phyloP scores from a whole-genome alignment of 2,888 invertebrate species.

The Pseudococcus jackbeardsleyi region DNA sequence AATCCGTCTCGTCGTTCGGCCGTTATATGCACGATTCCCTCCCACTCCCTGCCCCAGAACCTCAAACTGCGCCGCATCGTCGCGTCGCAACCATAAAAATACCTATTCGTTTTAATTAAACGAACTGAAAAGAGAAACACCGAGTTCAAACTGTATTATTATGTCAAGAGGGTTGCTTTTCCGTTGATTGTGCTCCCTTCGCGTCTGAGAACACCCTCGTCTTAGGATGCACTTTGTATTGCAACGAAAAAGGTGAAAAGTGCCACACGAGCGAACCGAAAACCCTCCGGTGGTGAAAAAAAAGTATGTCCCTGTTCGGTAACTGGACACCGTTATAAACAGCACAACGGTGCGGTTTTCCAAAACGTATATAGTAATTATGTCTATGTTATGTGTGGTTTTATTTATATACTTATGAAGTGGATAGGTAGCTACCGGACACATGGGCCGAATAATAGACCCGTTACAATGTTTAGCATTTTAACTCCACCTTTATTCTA shows the following conservation, averaged over 20 bases:
- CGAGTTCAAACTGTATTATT: slow-evolving; percentile 33
- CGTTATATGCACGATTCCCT: not conserved
- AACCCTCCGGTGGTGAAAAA: not conserved
- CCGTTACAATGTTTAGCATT: slow-evolving; percentile 25
- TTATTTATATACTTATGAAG: not conserved
- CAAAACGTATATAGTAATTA: slow-evolving; percentile 25
- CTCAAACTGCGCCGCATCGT: not conserved
- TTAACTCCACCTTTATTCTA: slow-evolving; percentile 9
- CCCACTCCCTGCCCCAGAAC: not conserved
- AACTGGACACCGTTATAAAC: not conserved
- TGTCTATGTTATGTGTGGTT: not conserved
- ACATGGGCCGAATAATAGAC: slow-evolving; percentile 1
- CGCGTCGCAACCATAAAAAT: slow-evolving; percentile 22
- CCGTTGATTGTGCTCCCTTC: slow-evolving; percentile 9
- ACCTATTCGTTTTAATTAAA: slow-evolving; percentile 36
- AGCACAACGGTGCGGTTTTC: not conserved
- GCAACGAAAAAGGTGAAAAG: not conserved
- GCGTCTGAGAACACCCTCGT: not conserved
- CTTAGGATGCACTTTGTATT: not conserved
- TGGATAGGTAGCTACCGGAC: not conserved
- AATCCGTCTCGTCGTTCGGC: not conserved
- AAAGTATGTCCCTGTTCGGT: not conserved
- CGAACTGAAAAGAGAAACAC: slow-evolving; percentile 23
- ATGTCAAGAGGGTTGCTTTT: slow-evolving; percentile 36
- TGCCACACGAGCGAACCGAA: slow-evolving; percentile 14